Evolutionary conservation across 2,797 vertebrate species (phyloP), one percentile per base, ranked within the genome.

Genomic region (Taenioides sp.): DNA sequence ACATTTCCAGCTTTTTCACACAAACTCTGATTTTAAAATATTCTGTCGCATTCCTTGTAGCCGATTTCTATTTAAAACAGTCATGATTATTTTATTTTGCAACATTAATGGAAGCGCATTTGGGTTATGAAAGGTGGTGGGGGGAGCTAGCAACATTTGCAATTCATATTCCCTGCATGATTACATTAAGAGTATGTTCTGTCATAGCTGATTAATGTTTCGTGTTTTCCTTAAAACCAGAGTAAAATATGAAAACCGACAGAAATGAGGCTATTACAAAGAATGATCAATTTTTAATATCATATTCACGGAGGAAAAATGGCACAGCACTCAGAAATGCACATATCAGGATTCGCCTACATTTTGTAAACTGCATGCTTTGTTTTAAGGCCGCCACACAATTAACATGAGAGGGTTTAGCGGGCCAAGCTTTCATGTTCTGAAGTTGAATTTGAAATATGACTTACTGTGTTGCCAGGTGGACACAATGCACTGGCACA

Each of bases 201-300:
- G 97, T 98, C 97, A 96, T 95, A 94, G 93, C 93, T 96, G 96
- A 99, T 98, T 96, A 97, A 98, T 97, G 96, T 91, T 84, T 93
- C 89, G 89, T 96, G 96, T 97, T 97, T 98, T 97, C 91, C 81
- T 92, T 95, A 95, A 97, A 98, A 97, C 95, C 90, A 85, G 86
- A 95, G 93, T 94, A 93, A 93, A 93, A 95, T 96, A 96, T 97
- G 94, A 92, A 94, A 96, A 96, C 94, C 94, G 96, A 97, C 96
- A 97, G 95, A 95, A 95, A 94, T 88, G 91, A 95, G 95, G 94
- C 94, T 93, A 95, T 96, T 94, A 95, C 93, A 94, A 95, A 95
- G 92, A 92, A 91, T 90, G 85, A 95, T 96, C 88, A 93, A 96
- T 96, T 95, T 97, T 97, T 96, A 94, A 96, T 96, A 93, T 91